Evolutionary conservation across 2,888 invertebrate species (phyloP), one percentile per base, ranked within the genome.

Genomic region (Holacanthella duospinosa): DNA sequence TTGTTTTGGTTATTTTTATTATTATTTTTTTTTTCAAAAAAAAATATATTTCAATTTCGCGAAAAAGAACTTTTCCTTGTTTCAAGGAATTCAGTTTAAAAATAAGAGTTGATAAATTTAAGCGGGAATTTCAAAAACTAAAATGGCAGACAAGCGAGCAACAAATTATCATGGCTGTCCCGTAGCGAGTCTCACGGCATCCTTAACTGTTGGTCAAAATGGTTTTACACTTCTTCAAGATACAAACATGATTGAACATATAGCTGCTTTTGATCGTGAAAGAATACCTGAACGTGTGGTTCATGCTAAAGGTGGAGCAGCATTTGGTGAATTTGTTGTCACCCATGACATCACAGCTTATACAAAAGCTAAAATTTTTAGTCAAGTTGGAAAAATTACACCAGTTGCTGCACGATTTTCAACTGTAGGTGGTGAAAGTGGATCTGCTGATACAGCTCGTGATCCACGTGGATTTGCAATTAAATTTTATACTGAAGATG

Each of bases 211-310:
- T 25, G 96, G 96, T 0, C 85, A 86, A 19, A 82, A 85, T 64
- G 94, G 96, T 29, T 94, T 94, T 0, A 79, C 88, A 29, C 82
- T 96, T 1, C 77, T 95, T 12, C 90, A 94, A 78, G 96, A 96
- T 80, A 83, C 84, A 63, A 84, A 86, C 66, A 86, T 85, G 72
- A 74, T 90, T 4, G 89, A 90, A 76, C 88, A 88, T 76, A 81
- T 90, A 59, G 82, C 88, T 0, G 85, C 93, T 73, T 95, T 95
- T 76, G 86, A 86, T 76, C 82, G 93, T 48, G 96, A 96, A 77
- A 84, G 95, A 63, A 95, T 96, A 73, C 95, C 96, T 0, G 95
- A 96, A 77, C 84, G 96, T 73, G 94, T 94, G 1, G 93, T 93
- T 1, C 94, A 95, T 77, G 95, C 96, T 1, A 96, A 64, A 43